These are phyloP conservation scores for Actinia tenebrosa DNA, from an alignment of 64 coral and sea anemone species.

Conservation along the genomic window DNA sequence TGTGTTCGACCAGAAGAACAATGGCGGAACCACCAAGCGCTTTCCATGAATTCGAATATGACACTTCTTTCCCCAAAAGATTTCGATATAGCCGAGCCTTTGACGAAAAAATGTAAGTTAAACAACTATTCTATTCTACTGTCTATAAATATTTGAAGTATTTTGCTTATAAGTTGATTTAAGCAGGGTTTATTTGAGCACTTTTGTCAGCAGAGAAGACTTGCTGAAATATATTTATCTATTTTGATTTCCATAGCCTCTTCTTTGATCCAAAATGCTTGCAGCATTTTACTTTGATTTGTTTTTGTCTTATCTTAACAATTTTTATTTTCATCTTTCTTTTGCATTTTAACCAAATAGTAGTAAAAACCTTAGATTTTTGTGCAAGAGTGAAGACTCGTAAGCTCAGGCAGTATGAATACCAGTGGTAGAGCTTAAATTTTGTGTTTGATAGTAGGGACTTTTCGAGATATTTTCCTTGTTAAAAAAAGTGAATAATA, in stretches of 20 bases:
- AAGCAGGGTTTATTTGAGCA: neutral
- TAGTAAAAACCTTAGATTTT: neutral
- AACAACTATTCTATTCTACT: neutral
- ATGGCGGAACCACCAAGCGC: conserved; percentile 40
- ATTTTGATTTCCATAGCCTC: neutral
- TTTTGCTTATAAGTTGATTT: neutral
- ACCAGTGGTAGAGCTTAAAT: no score
- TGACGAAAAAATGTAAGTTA: conserved; percentile 39
- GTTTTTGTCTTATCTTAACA: neutral
- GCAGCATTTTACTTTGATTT: neutral
- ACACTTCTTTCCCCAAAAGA: conserved; percentile 21
- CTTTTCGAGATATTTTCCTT: no score
- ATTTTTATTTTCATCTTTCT: neutral
- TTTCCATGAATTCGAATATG: conserved; percentile 25
- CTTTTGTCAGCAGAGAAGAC: neutral
- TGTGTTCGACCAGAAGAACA: conserved; percentile 24
- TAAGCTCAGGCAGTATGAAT: neutral
- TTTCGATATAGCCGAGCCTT: conserved; percentile 30
- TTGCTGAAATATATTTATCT: neutral
- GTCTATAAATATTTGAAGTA: neutral
- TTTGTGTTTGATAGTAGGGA: no score
- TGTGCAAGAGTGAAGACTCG: neutral
- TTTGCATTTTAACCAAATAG: neutral
- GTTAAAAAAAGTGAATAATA: no score
- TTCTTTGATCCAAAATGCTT: neutral